Evolutionary conservation across 2,888 invertebrate genomes (phyloP), one percentile per base, ranked within the genome.

Genomic region (Clanis bilineata): DNA sequence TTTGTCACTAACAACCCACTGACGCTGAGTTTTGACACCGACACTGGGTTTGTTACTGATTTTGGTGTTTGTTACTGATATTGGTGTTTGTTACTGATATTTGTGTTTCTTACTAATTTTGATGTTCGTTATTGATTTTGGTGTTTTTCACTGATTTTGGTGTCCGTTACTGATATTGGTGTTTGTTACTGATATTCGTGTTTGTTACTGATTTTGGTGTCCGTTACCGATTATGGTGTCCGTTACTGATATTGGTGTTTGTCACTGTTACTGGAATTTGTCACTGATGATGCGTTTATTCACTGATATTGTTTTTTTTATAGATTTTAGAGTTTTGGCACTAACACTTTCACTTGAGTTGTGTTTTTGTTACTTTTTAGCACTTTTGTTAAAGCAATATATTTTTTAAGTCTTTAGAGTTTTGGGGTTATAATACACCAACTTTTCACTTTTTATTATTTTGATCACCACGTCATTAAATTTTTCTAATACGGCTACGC

Each of bases 1-100:
- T 63, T 28, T 28, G 28, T 28, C 61, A 63, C 25, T 45, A 22
- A 28, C n/a, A n/a, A n/a, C n/a, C n/a, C n/a, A n/a, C 38, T 61
- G 55, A 36, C 56, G 47, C 41, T n/a, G 7, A n/a, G 1, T 22
- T 45, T 39, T 9, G 43, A n/a, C 45, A 38, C 15, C 57, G 28
- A 25, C 23, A 47, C 39, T 39, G 39, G n/a, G 5, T 10, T 39
- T 15, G 39, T 39, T 5, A 39, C n/a, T 39, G 39, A 15, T 32
- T 9, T 9, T 39, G 39, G 15, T 2, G n/a, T 15, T 15, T 10
- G n/a, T n/a, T n/a, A 39, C 39, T 32, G 32, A 7, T 1, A 32
- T 9, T 32, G 25, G 25, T 2, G 2, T 38, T 38, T 38, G 38
- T 38, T 12, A 12, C 38, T 39, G 39, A n/a, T 9, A 43, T 15